Base-by-base conservation (phyloP, 1,140 invertebrate genomes). In the Eumeta japonica region DNA sequence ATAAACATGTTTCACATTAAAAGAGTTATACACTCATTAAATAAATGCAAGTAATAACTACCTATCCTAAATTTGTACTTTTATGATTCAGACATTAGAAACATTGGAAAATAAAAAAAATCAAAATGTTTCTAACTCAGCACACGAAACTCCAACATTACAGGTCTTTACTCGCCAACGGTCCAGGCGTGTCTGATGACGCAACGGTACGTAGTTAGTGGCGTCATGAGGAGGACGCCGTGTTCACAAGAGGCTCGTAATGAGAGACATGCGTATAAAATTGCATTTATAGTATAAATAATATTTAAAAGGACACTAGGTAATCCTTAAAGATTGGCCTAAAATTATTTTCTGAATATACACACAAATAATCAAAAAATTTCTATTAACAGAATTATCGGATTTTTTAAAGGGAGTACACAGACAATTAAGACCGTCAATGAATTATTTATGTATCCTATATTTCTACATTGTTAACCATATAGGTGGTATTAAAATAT, bases 31-130 rank as follows among this genome's bases (percentile, higher is more conserved):
- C 4, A 41, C 18, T 14, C 17, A 18, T 10, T 20, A 14, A 37
- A 19, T 24, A 9, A 34, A 39, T 10, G 32, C 10, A 34, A 16
- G 11, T 24, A 13, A 39, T 40, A 51, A 43, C 41, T 47, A 74
- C 70, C 66, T 71, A 74, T 68, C 62, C 64, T 71, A 71, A 56
- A 55, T 58, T 58, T 71, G 65, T 74, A 71, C 66, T 74, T 62
- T n/a, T 66, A 64, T 63, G 59, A 67, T 65, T 64, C 55, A 62
- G 53, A 61, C 62, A 63, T 62, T 66, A 71, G 70, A 74, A 74
- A 74, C 66, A 71, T 74, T 73, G 65, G 60, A 71, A 67, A 67
- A 62, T 63, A 56, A 55, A 57, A 60, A 56, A 62, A 50, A 55
- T 24, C 5, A 41, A 16, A 39, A 55, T 58, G 62, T 68, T 70